phyloP scores from a whole-genome alignment of 2,797 vertebrate species.

The Peromyscus attwateri region DNA sequence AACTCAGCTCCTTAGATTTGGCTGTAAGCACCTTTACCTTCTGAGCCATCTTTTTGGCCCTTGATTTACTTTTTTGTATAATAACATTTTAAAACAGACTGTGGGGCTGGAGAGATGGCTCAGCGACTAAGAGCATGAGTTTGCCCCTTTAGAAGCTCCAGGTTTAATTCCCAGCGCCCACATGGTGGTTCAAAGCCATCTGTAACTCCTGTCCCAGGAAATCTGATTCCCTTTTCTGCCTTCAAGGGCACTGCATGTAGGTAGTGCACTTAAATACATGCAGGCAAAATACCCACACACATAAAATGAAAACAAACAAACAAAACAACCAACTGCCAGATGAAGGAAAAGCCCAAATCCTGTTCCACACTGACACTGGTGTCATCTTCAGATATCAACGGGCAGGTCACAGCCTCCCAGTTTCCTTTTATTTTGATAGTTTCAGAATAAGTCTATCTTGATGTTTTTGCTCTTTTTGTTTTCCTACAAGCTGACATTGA shows the following conservation, averaged over 20 bases:
- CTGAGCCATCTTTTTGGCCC: neutral
- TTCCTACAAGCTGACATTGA: neutral
- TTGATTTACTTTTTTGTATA: neutral
- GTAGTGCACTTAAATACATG: neutral
- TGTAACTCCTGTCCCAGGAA: neutral
- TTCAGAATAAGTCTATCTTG: neutral
- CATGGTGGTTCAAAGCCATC: neutral
- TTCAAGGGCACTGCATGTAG: neutral
- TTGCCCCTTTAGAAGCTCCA: neutral
- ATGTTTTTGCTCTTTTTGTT: conserved; percentile 13
- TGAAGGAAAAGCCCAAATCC: neutral
- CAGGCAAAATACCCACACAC: neutral
- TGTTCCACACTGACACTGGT: neutral
- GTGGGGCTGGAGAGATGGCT: neutral
- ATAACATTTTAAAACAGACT: neutral
- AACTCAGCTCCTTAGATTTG: neutral
- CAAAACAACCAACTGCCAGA: neutral
- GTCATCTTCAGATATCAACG: conserved; percentile 21
- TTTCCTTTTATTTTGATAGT: neutral
- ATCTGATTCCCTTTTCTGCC: neutral
- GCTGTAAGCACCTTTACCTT: neutral
- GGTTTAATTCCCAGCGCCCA: neutral
- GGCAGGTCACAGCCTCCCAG: neutral
- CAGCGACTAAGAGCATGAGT: neutral
- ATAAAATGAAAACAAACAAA: neutral